Base-by-base conservation (phyloP, 2,888 invertebrate genomes). In the Drosophila peninsularis region DNA sequence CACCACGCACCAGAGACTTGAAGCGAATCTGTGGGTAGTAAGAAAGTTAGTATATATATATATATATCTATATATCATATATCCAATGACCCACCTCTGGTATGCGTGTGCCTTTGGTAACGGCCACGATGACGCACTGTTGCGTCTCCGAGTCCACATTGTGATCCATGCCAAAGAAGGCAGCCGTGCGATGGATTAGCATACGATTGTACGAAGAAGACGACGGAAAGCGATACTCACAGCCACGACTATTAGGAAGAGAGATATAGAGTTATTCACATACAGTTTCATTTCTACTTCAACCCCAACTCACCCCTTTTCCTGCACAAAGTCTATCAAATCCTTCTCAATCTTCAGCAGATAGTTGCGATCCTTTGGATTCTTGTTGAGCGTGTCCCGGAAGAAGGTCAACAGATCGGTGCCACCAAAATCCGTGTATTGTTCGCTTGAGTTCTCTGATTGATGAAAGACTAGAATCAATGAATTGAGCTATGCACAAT, bases 191-290 rank as follows among this genome's bases (percentile, higher is more conserved):
- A 92, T 99, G 99, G 2, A 98, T 97, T 83, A 99, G 93, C 98
- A 99, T 98, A 34, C 99, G 95, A 75, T 98, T 98, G 94, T 99
- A 99, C 58, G 98, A 98, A 68, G 98, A 96, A 96, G 98, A 97
- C 91, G 96, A 96, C 19, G 97, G 97, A 93, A 98, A 98, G 87
- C 96, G 96, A 85, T 96, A 95, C 90, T 96, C 95, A 68, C 87
- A 78, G 85, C 95, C 94, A 75, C 95, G 95, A n/a, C 96, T 96
- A 91, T 11, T 17, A 27, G 1, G 6, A 3, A 17, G 30, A 17
- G 11, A 17, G 19, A 19, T 11, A 47, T 1, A 17, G 30, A 27
- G 7, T 7, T 32, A 13, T 7, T 32, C 2, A 0, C 7, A 32
- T 32, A 32, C 3, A 24, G 4, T 34, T 13, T 10, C 1, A 13